Conservation (phyloP, 2,888 invertebrate species). For the Carpatolechia fugitivella region DNA sequence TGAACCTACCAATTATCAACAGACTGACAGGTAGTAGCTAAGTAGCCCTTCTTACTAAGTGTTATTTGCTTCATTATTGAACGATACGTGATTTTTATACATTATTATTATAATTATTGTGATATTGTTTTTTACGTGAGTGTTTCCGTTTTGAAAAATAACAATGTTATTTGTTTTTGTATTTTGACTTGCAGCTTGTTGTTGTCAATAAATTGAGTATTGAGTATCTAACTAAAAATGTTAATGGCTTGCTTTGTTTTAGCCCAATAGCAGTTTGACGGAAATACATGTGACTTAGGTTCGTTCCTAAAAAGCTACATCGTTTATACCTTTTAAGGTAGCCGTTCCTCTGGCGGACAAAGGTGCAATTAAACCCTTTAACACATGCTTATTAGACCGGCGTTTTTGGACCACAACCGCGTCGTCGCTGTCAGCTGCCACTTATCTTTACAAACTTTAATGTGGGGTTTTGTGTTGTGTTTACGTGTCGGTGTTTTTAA, state of each 20-base stretch:
- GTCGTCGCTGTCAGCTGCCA: slow-evolving; percentile 20
- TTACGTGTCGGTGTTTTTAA: neutral
- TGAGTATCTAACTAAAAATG: too few relatives aligned
- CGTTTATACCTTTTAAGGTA: slow-evolving; percentile 23
- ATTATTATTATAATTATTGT: too few relatives aligned
- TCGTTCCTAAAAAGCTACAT: neutral
- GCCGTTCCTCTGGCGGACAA: slow-evolving; percentile 23
- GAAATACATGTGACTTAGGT: neutral
- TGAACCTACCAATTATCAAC: too few relatives aligned
- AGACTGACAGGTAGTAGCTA: too few relatives aligned
- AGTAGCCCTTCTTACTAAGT: too few relatives aligned
- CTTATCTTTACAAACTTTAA: slow-evolving; percentile 12
- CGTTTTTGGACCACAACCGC: slow-evolving; percentile 18
- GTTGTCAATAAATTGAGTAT: too few relatives aligned
- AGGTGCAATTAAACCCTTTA: slow-evolving; percentile 28
- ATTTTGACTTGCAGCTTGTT: neutral
- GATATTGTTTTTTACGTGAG: too few relatives aligned
- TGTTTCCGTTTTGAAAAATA: too few relatives aligned
- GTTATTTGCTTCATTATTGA: too few relatives aligned
- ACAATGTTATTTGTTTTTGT: too few relatives aligned
- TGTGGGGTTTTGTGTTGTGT: neutral
- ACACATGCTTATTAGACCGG: slow-evolving; percentile 27
- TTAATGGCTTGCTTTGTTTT: too few relatives aligned
- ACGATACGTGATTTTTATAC: too few relatives aligned
- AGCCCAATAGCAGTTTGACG: neutral